Conservation (phyloP, 2,888 invertebrate genomes). For the Aphodius granarius region DNA sequence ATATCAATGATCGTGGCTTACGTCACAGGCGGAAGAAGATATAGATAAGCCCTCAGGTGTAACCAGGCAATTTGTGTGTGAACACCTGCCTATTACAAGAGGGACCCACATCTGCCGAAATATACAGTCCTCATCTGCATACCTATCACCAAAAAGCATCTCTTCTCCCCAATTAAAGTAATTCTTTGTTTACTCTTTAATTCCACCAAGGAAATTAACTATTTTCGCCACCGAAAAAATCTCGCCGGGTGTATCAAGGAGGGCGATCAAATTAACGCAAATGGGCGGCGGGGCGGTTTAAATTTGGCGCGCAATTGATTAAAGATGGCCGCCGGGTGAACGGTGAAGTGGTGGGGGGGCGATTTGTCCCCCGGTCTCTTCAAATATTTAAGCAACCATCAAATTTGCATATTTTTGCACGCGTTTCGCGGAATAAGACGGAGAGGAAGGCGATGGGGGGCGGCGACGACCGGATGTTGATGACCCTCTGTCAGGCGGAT, state of each 20-base stretch:
- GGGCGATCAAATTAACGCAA: not conserved
- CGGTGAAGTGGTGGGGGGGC: not conserved
- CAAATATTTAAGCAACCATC: constrained; percentile 11
- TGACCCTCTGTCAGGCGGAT: constrained; percentile 4
- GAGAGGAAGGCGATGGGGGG: not conserved
- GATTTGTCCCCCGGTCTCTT: not conserved
- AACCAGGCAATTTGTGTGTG: not conserved
- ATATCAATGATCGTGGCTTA: not conserved
- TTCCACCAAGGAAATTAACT: not conserved
- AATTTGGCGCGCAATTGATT: not conserved
- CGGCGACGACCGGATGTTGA: constrained; percentile 1
- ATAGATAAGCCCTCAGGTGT: not conserved
- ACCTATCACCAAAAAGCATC: not conserved
- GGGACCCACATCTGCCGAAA: not conserved
- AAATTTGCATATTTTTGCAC: constrained; percentile 10
- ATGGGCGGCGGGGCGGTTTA: not conserved
- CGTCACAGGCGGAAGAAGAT: not conserved
- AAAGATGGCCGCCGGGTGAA: not conserved
- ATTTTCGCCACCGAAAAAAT: not conserved
- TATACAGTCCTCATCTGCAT: not conserved
- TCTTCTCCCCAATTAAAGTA: not conserved
- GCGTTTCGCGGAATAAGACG: not conserved
- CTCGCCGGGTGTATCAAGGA: not conserved
- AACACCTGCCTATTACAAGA: not conserved
- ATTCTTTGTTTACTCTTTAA: not conserved